These are phyloP conservation scores for Conops quadrifasciatus DNA, from an alignment of 2,888 invertebrate genomes.

Conservation along the genomic window DNA sequence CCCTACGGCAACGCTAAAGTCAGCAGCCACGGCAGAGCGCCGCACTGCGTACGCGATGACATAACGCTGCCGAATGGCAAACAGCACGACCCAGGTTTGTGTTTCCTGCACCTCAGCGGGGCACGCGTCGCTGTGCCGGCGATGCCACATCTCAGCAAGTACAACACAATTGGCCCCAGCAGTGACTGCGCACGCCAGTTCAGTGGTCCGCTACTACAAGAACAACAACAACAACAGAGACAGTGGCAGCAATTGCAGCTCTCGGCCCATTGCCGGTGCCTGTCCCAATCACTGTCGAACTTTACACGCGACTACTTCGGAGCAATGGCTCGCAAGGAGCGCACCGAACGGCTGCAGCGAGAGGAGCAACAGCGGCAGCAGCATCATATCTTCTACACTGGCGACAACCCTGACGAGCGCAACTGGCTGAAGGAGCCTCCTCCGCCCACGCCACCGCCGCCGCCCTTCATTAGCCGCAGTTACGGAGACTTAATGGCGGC, in stretches of 20 bases:
- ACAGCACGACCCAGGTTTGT: conserved; percentile 57
- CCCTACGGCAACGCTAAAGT: conserved; percentile 41
- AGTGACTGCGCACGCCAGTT: conserved; percentile 61
- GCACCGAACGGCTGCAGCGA: conserved; percentile 19
- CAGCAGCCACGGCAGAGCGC: conserved; percentile 43
- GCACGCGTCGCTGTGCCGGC: conserved; percentile 1
- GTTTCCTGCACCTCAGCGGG: conserved; percentile 49
- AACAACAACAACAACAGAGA: conserved; percentile 44
- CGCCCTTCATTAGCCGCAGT: conserved; percentile 56
- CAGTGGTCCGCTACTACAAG: conserved; percentile 46
- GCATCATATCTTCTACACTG: conserved; percentile 43
- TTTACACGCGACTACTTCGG: conserved; percentile 58
- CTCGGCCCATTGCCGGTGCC: conserved; percentile 61
- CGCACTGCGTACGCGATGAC: conserved; percentile 53
- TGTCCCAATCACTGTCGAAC: conserved; percentile 64
- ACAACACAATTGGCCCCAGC: conserved; percentile 64
- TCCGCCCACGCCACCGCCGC: conserved; percentile 32
- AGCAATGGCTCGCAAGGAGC: conserved; percentile 43
- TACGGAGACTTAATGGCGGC: conserved; percentile 55
- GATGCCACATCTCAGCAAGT: conserved; percentile 52
- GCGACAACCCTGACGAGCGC: conserved; percentile 39
- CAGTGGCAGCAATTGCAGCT: conserved; percentile 40
- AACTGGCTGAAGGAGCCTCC: conserved; percentile 38
- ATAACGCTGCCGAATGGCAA: conserved; percentile 56
- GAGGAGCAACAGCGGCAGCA: conserved; percentile 41